Base-by-base conservation (phyloP, 2,888 invertebrate species). In the Lacanobia wlatinum region DNA sequence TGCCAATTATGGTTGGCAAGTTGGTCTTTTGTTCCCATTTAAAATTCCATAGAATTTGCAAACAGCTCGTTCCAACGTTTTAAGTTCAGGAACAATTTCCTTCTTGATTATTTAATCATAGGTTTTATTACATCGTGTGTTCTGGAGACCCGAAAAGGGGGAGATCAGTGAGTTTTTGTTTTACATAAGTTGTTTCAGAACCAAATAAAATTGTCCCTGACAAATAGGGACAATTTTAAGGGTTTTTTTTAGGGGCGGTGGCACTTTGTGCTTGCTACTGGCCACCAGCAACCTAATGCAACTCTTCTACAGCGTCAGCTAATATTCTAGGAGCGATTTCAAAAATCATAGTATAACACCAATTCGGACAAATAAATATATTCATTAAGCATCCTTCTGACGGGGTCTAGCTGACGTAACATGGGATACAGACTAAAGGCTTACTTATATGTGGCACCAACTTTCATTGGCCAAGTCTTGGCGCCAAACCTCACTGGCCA, bases 401-500 rank as follows among this genome's bases (percentile, higher is more conserved):
- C 18, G 5, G 18, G 14, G 8, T 18, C 38, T 50, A 50, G 46
- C 59, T 53, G 52, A 60, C 48, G 74, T 70, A 70, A 70, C 28
- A 28, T 23, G 38, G 50, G 52, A 67, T 58, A 21, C 12, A 62
- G 28, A 68, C 52, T 69, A 38, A 65, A 60, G 64, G 64, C 53
- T 53, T 46, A 46, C 46, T 52, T 65, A 77, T 73, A 67, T 53
- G 55, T 73, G 67, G 52, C 68, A 65, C 68, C 58, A 53, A 76
- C 78, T 76, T 80, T 74, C 78, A 75, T 75, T 78, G 76, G 78
- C 65, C 50, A 59, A 59, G 40, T 28, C 56, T 52, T 73, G 67
- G 53, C 68, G 67, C 68, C 56, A 53, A 76, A 76, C 74, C 80
- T 75, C 78, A 73, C 73, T 78, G 76, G 78, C 63, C 50, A 58